Evolutionary conservation across 2,113 vertebrate genomes (phyloP), one percentile per base, ranked within the genome.

Genomic region (Triplophysa rosa): DNA sequence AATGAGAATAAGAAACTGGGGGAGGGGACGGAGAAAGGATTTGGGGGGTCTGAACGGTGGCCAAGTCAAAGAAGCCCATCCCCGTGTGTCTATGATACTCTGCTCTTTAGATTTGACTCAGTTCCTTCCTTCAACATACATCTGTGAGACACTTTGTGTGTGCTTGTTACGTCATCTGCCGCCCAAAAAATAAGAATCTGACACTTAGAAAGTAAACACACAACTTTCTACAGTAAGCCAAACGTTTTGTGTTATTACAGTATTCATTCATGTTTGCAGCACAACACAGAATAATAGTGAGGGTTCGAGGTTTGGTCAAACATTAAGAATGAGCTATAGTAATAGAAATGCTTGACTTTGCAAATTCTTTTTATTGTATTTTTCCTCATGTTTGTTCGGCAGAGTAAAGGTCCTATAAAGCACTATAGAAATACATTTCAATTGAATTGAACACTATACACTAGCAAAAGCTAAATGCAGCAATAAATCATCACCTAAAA

Each of bases 1-100:
- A 82, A 88, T 85, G 87, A 89, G 89, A 80, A 37, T 7, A 37
- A 68, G 74, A 72, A 76, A 58, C 45, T 70, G 63, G 59, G 49
- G 40, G 67, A 17, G 72, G 62, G 68, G 37, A 76, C 2, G 13
- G 71, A 81, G 78, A 29, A 59, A 70, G 77, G 58, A 73, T 21
- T 42, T 1, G n/a, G 75, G 59, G 29, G 23, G 49, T 14, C 14
- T 52, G 49, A 16, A 16, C 6, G 14, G 4, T 52, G 3, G 49
- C 49, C 49, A 52, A 52, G 49, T 52, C 49, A 16, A 52, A 52
- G n/a, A 19, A 58, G 7, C 19, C 1, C 19, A 58, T 10, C n/a
- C 54, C 19, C 5, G 4, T 37, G 33, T 7, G 33, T 37, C 33
- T 6, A 37, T 37, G 33, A 37, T 8, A 37, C 33, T 56, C 7